A percentile compares a stretch with the other conserved stretches of the same genome.
Conservation (phyloP, 2,797 vertebrate genomes). For the Okamejei kenojei region DNA sequence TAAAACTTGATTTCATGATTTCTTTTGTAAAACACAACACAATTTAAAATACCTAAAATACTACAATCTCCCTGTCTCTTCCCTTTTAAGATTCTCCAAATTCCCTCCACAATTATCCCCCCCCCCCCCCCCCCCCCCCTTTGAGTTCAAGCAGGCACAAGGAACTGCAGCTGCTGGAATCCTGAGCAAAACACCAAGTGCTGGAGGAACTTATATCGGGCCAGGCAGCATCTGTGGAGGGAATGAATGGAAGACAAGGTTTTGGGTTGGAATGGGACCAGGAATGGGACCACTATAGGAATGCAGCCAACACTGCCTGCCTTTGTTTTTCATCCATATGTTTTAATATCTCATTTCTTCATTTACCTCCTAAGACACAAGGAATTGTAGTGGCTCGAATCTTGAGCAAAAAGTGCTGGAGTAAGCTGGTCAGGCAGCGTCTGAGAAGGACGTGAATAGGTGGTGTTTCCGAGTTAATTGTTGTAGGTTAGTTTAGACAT, state of each 20-base stretch:
- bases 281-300: background rate
- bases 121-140: background rate
- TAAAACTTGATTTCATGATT: background rate
- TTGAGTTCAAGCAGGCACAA: too few relatives aligned
- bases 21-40: background rate
- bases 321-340: background rate
- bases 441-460: background rate
- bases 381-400: too few relatives aligned
- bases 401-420: background rate
- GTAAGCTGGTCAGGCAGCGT: background rate
- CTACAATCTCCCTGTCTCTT: background rate
- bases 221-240: too few relatives aligned
- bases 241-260: too few relatives aligned
- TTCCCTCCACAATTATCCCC: background rate
- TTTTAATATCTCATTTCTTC: background rate
- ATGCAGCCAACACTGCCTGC: background rate
- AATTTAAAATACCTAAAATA: background rate
- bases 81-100: background rate
- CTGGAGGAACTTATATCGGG: too few relatives aligned
- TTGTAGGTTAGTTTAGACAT: too few relatives aligned
- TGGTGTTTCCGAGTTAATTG: background rate
- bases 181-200: too few relatives aligned
- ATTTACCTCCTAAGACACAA: background rate
- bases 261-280: too few relatives aligned
- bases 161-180: too few relatives aligned